Base-by-base conservation (phyloP, 2,888 invertebrate species). In the Crossocerus cetratus region DNA sequence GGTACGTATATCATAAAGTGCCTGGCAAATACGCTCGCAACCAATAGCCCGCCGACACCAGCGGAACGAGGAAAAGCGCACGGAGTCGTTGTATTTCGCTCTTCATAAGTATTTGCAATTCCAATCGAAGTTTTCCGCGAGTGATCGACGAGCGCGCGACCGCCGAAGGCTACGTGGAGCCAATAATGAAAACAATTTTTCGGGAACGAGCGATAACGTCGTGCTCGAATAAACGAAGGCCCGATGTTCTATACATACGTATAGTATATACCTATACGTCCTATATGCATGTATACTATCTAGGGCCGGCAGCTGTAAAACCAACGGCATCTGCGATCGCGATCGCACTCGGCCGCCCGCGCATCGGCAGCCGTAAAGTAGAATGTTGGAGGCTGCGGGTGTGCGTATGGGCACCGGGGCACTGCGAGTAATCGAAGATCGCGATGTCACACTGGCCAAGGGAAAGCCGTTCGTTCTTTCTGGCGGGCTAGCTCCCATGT, bases 401-500 rank as follows among this genome's bases (percentile, higher is more conserved):
- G 49, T 13, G 16, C 49, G 49, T 53, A 43, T 21, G 23, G 8
- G 8, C 11, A 32, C 13, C 8, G 21, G 16, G 23, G 5, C 16
- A 57, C n/a, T 11, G 5, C 13, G 32, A 57, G 57, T 45, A 45
- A 59, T 45, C 23, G 43, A 62, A 71, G 56, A 49, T 21, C 21
- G n/a, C 32, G 13, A 20, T 64, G 64, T 72, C 72, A 55, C 32
- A 32, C 69, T 58, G 59, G 42, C 69, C 43, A 16, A 20, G 49
- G 23, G 42, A 56, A 62, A 53, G n/a, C 61, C 44, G 56, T 45
- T 42, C 45, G 67, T 65, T 65, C 53, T 32, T 32, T 32, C 32
- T 32, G 11, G 32, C 32, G 32, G 32, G 32, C 32, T 32, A 11
- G 61, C 63, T 71, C 72, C 69, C 67, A 61, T 54, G 72, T 70